phyloP scores from a whole-genome alignment of 2,797 vertebrate species.

The Heterohyrax brucei region DNA sequence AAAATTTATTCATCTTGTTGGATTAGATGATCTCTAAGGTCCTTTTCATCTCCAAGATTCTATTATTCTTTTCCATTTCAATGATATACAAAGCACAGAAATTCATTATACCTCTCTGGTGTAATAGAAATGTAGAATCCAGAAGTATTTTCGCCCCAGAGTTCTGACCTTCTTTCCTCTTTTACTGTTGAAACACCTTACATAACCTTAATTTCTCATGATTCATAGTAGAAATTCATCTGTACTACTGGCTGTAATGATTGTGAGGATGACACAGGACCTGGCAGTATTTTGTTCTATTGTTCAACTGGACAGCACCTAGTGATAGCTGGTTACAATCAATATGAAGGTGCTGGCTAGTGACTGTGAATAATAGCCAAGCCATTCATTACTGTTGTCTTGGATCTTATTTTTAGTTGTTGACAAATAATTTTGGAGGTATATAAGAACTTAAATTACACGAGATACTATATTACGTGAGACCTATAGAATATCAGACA shows the following conservation, averaged over 20 bases:
- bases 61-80: constrained; percentile 80
- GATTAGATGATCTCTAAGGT: constrained; percentile 85
- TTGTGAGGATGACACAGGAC: too few relatives aligned
- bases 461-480: constrained; percentile 21
- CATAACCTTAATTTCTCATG: constrained; percentile 27
- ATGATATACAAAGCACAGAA: constrained; percentile 76
- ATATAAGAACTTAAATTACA: background rate
- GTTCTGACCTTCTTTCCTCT: constrained; percentile 63
- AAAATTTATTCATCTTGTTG: constrained; percentile 87
- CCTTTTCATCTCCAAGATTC: constrained; percentile 83
- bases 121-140: constrained; percentile 55
- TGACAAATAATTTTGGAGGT: constrained; percentile 39
- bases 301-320: too few relatives aligned
- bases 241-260: background rate
- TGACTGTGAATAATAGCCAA: background rate
- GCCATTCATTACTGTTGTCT: background rate
- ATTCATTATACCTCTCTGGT: constrained; percentile 80
- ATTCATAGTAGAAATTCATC: constrained; percentile 65
- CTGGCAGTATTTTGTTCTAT: too few relatives aligned
- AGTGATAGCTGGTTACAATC: background rate
- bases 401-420: constrained; percentile 1
- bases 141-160: constrained; percentile 70
- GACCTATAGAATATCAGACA: constrained; percentile 39
- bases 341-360: background rate
- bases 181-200: constrained; percentile 46